Base-by-base conservation (phyloP, 2,113 vertebrate genomes). In the Pungitius pungitius region DNA sequence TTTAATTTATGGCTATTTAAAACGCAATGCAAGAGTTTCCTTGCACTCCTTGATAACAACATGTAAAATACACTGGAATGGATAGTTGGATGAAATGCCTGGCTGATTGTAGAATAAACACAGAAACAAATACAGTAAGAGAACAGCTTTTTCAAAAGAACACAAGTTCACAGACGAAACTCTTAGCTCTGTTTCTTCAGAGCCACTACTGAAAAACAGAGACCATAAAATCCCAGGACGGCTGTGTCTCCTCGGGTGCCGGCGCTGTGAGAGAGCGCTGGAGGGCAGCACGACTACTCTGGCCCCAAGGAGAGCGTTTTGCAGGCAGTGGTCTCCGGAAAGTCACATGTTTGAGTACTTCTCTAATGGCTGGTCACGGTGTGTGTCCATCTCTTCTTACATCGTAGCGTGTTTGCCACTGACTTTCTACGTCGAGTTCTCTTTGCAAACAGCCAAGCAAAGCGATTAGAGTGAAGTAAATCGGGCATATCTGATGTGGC, bases 1-100 rank as follows among this genome's bases (percentile, higher is more conserved):
- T 89, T 89, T 79, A 87, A 90, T 89, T 89, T 79, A 70, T 27
- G 45, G 62, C 77, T 73, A 62, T 81, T 88, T 68, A 73, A 73
- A 73, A 77, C 77, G 75, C 59, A 12, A 17, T 9, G 22, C 47
- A 76, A 69, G 79, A 62, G 66, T 39, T 58, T 33, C 54, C 58
- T 73, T 87, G 82, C 86, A 73, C 58, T 51, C 62, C 52, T 26
- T 43, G 18, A 75, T 78, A 77, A 76, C 77, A 83, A 75, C 63
- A 84, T 51, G 61, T 78, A 35, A 69, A 75, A 69, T 57, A 51
- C 63, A 73, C 56, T 55, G 13, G 24, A n/a, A 56, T 62, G 30
- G 22, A 75, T 64, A 49, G 62, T 62, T 62, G 30, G 22, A 73
- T 64, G 43, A 58, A 49, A 62, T 52, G 47, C 26, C 47, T 63